Evolutionary conservation across 2,888 invertebrate genomes (phyloP).

Genomic region (Scaptomyza flava): DNA sequence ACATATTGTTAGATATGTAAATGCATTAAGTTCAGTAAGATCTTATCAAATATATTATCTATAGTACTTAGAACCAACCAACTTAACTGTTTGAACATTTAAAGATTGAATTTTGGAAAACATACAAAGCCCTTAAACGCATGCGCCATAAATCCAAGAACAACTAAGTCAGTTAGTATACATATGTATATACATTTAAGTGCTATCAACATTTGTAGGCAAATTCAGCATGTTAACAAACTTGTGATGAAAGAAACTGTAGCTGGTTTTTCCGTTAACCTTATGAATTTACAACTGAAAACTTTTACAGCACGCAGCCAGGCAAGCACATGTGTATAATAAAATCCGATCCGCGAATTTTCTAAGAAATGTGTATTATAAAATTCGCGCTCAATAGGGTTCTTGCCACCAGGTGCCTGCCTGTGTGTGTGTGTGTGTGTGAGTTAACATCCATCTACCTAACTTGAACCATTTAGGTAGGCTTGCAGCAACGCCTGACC

Average conservation of each 20-base stretch:
- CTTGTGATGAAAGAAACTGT: conserved; percentile 57
- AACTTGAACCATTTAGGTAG: conserved; percentile 66
- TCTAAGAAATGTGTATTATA: conserved; percentile 61
- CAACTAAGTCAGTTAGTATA: no score
- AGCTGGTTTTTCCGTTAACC: conserved; percentile 74
- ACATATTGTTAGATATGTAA: conserved; percentile 1
- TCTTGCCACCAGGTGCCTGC: conserved; percentile 55
- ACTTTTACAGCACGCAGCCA: conserved; percentile 38
- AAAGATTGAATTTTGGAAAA: not conserved
- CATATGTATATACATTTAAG: not conserved
- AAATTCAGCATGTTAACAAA: not conserved
- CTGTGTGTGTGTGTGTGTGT: not conserved
- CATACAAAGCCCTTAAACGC: no score
- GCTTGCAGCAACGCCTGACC: conserved; percentile 19
- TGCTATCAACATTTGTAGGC: not conserved
- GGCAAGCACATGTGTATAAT: conserved; percentile 52
- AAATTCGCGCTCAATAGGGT: conserved; percentile 51
- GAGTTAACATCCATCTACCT: conserved; percentile 20
- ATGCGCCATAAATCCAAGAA: no score
- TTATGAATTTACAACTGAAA: conserved; percentile 73
- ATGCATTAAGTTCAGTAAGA: not conserved
- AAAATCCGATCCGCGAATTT: conserved; percentile 65
- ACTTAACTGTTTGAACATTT: not conserved
- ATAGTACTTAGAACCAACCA: not conserved
- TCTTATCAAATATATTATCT: no score